Base-by-base conservation (phyloP, 2,113 vertebrate species). In the Sprattus sprattus region DNA sequence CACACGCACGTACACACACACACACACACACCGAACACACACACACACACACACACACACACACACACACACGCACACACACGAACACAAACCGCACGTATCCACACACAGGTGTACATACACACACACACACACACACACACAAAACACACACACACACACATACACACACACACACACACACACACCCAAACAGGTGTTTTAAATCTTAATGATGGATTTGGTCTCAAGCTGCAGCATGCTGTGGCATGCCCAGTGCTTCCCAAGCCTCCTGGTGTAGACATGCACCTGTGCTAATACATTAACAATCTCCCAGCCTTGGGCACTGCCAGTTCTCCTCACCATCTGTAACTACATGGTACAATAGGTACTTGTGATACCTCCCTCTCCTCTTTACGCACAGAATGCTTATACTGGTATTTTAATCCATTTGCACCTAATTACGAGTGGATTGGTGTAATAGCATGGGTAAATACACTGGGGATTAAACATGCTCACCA, bases 401-500 rank as follows among this genome's bases (percentile, higher is more conserved):
- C 64, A 28, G 64, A 71, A 71, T 28, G 64, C 64, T 28, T 71
- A 28, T 28, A 10, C n/a, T 71, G 64, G 54, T 75, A 86, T 71
- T 81, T 46, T 15, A 71, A 85, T 54, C 8, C 13, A 57, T 81
- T 82, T 11, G 64, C 64, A 32, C 57, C 64, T 71, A 49, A 45
- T 50, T 25, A 57, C 22, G 60, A 83, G 13, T 28, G 49, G n/a
- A 64, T n/a, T 78, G 60, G 10, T 71, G 64, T 28, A 80, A 89
- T 91, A 91, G 91, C 88, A 88, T 85, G 81, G 86, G 87, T 88
- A 85, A 90, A 90, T 86, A 88, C 89, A 91, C 86, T 86, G 87
- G 89, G 86, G 89, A 93, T 93, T 93, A 92, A 87, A 87, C 81
- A 52, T 93, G 92, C 87, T 93, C 92, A 91, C 88, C 78, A 89